Evolutionary conservation across 2,113 vertebrate species (phyloP).

Genomic region (Nipponia nippon): DNA sequence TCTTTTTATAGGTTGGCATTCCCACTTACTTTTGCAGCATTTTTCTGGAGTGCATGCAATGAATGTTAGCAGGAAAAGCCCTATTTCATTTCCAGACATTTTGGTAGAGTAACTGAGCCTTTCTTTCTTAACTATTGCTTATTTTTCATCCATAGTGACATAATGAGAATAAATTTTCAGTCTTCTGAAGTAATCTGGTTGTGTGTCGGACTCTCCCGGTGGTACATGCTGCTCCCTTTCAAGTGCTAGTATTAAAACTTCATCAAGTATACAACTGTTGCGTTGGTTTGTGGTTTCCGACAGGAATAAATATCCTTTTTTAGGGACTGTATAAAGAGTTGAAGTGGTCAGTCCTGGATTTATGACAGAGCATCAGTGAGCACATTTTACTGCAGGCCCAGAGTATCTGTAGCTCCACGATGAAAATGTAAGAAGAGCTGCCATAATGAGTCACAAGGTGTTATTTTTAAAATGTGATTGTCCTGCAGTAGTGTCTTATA

Average conservation of each 20-base stretch:
- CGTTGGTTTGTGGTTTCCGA: neutral
- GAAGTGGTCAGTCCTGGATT: neutral
- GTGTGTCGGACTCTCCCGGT: neutral
- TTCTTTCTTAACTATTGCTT: neutral
- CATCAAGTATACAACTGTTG: neutral
- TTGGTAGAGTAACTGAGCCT: neutral
- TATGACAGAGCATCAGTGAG: neutral
- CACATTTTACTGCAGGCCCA: neutral
- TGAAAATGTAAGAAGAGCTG: neutral
- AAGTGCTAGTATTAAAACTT: neutral
- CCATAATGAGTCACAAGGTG: neutral
- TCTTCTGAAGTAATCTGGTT: neutral
- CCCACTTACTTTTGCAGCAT: neutral
- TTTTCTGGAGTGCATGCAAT: neutral
- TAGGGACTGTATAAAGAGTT: neutral
- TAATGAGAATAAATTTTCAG: neutral
- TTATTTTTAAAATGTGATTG: neutral
- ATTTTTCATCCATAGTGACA: neutral
- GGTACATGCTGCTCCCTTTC: neutral
- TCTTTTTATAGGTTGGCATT: neutral
- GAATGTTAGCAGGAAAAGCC: neutral
- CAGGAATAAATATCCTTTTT: neutral
- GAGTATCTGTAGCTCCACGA: neutral
- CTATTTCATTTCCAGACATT: neutral
- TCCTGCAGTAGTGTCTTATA: neutral